Conservation (phyloP, 2,888 invertebrate genomes). For the Prostheceraeus crozeri region DNA sequence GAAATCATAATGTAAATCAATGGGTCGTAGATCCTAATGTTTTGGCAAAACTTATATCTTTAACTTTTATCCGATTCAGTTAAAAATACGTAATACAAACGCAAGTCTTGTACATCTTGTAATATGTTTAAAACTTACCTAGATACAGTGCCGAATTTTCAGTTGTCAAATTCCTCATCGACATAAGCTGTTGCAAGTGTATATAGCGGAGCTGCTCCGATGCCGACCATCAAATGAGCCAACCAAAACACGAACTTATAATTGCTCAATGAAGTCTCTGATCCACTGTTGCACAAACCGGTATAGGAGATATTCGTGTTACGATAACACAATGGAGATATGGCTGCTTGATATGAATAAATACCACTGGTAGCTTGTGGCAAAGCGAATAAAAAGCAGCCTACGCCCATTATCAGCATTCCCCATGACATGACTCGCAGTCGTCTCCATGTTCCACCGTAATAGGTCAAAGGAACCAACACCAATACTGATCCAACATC, state of each 20-base stretch:
- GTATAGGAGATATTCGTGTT: too few species aligned
- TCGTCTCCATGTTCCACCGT: neutral
- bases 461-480: constrained; percentile 31
- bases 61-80: too few species aligned
- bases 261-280: too few species aligned
- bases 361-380: too few species aligned
- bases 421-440: constrained; percentile 22
- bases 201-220: constrained; percentile 76
- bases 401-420: constrained; percentile 62
- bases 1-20: too few species aligned
- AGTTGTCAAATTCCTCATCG: constrained; percentile 76
- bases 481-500: constrained; percentile 22
- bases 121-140: constrained; percentile 66
- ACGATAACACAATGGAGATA: too few species aligned
- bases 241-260: constrained; percentile 65
- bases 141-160: constrained; percentile 77
- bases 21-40: too few species aligned
- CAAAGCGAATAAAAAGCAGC: constrained; percentile 68
- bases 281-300: too few species aligned
- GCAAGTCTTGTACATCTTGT: too few species aligned
- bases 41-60: too few species aligned
- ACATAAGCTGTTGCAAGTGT: constrained; percentile 79
- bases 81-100: too few species aligned
- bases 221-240: constrained; percentile 75
- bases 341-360: too few species aligned